Evolutionary conservation across 2,113 vertebrate genomes (phyloP), one percentile per base, ranked within the genome.

Genomic region (Hyperoodon ampullatus): DNA sequence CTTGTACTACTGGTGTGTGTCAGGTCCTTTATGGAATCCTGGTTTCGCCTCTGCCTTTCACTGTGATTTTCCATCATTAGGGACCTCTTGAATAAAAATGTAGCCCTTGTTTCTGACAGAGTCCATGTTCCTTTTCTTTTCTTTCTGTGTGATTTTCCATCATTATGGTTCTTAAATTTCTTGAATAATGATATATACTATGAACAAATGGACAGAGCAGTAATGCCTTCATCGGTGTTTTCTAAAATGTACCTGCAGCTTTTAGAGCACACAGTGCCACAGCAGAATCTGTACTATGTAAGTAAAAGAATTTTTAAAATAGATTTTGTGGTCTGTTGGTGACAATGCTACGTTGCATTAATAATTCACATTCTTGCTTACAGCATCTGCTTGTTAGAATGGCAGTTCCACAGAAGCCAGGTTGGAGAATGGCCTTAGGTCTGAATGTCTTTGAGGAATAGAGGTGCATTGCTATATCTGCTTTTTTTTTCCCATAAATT

Each of bases 21-120:
- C 97, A 97, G 89, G 97, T 97, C 97, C 97, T 99, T 98, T 98
- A 98, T 98, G 98, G 98, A 98, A 99, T 98, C 98, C 97, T 87
- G 83, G 98, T 98, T 98, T 99, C 1, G 47, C 98, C 98, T 98
- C 97, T 98, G 98, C 98, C 96, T 98, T 99, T 98, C 98, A 98
- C 98, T 98, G 98, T 99, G 98, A 99, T 99, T 99, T 99, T 98
- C 98, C 98, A 66, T 99, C 98, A 99, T 99, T 99, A 99, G 96
- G 97, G 98, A 96, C 98, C 98, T 99, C 99, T 99, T 99, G 99
- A 99, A 99, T 99, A 99, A 99, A 99, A 99, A 99, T 98, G 98
- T 98, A 98, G 98, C 98, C 98, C 98, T 99, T 98, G 97, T 98
- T 99, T 98, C 98, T 98, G 98, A 98, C 98, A 98, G 98, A 98